These are phyloP conservation scores for Chionomys nivalis DNA, from an alignment of 2,113 vertebrate species.

Conservation along the genomic window DNA sequence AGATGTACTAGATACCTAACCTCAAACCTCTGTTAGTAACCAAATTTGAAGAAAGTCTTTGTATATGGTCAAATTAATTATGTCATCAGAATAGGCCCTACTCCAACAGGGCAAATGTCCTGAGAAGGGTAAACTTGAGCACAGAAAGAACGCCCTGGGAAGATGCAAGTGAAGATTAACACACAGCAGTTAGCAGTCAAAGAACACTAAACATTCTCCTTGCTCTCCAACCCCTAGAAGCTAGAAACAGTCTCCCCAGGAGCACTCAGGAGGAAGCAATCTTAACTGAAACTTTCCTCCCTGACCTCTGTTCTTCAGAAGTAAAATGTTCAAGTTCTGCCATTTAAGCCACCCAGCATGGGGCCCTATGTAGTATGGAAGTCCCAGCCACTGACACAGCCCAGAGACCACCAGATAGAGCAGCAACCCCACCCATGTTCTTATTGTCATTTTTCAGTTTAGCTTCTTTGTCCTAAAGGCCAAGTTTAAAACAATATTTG, in stretches of 20 bases:
- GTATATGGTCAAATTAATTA: conserved; percentile 20
- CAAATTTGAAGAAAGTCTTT: conserved; percentile 26
- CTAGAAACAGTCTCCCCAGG: not conserved
- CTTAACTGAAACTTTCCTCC: not conserved
- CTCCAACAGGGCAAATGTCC: not conserved
- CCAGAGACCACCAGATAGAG: not conserved
- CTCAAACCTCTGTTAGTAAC: not conserved
- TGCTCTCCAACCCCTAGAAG: not conserved
- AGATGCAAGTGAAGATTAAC: not conserved
- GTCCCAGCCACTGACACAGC: no score
- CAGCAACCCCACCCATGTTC: not conserved
- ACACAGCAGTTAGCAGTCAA: not conserved
- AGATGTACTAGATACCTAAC: not conserved
- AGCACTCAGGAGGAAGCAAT: not conserved
- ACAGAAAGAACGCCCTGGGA: not conserved
- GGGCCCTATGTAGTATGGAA: not conserved
- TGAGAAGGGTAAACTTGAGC: not conserved
- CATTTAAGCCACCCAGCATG: not conserved
- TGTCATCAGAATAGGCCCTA: not conserved
- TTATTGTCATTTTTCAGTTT: not conserved
- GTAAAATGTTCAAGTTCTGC: not conserved
- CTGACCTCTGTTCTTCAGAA: not conserved
- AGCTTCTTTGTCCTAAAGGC: not conserved
- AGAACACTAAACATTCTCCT: not conserved
- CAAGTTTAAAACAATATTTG: not conserved